These are phyloP conservation scores for Galerucella calmariensis DNA, from an alignment of 2,888 invertebrate genomes.

Conservation along the genomic window DNA sequence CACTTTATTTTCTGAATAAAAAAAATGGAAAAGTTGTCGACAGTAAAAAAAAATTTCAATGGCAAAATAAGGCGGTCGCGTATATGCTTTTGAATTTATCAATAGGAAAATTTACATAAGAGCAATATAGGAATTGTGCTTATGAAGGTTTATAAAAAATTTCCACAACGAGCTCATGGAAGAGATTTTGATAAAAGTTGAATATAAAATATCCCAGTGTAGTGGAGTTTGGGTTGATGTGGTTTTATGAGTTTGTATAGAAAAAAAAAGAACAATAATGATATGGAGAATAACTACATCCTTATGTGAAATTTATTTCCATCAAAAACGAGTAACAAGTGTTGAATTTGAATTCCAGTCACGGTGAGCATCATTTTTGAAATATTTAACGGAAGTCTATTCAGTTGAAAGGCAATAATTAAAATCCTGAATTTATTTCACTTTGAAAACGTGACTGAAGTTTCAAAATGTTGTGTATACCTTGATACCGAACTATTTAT, in stretches of 20 bases:
- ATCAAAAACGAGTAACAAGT: neutral
- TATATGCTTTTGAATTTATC: neutral
- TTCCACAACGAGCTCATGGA: too few species aligned
- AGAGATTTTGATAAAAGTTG: too few species aligned
- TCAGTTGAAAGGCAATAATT: constrained; percentile 29
- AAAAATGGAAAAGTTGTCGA: neutral
- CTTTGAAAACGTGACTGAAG: constrained; percentile 31
- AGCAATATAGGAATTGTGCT: neutral
- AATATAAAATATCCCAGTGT: too few species aligned
- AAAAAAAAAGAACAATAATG: too few species aligned
- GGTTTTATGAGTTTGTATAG: too few species aligned
- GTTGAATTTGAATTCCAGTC: neutral
- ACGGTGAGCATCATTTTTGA: neutral
- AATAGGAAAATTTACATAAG: neutral
- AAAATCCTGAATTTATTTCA: constrained; percentile 26
- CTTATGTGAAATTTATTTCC: neutral
- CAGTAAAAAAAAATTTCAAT: neutral
- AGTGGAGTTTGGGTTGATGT: too few species aligned
- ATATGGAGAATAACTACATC: too few species aligned
- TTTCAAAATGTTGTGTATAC: constrained; percentile 34
- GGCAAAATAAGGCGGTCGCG: neutral
- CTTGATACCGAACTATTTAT: constrained; percentile 37
- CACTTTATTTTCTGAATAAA: neutral
- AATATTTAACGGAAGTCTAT: constrained; percentile 10
- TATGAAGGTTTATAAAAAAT: neutral